Evolutionary conservation across 2,113 vertebrate genomes (phyloP), one percentile per base, ranked within the genome.

Genomic region (Sprattus sprattus): DNA sequence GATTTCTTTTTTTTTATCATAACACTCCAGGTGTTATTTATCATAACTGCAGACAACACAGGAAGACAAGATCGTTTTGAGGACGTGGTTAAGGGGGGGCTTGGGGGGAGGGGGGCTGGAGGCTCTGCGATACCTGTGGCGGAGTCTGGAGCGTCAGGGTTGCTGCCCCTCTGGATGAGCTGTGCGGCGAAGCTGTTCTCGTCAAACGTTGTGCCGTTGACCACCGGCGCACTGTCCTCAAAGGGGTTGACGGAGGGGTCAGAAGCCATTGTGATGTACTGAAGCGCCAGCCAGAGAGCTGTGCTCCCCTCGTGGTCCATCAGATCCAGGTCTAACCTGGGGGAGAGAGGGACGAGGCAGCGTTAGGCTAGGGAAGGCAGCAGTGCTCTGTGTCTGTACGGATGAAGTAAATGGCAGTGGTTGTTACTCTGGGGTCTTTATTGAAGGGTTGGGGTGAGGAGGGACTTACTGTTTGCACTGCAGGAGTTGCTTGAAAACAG

Each of bases 261-360:
- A 0, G 97, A 96, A 0, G 97, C 95, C 13, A 99, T 89, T 0
- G 97, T 99, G 94, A 99, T 97, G 22, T 97, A 98, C 94, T 99
- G 98, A 83, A 98, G 94, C 0, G 98, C 97, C 45, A 99, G 94
- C 98, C 98, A 99, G 89, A 99, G 94, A n/a, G 97, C 97, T 0
- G 98, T 98, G 93, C 97, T 99, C 89, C 98, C 98, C 81, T 99
- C 97, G 0, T 99, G 97, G 91, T 99, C 98, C 91, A 98, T 99
- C 49, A 99, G 95, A 82, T 99, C 98, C 91, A 99, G 92, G 88
- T 99, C 97, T 78, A 98, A 92, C 45, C 98, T 99, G 64, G 54
- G 86, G 85, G 45, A 20, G 88, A 16, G 80, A 39, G 8, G n/a
- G 11, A 25, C 7, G 20, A 52, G 50, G 54, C 54, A 60, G 18